Evolutionary conservation across 2,888 invertebrate genomes (phyloP).

Genomic region (Cetonia aurata): DNA sequence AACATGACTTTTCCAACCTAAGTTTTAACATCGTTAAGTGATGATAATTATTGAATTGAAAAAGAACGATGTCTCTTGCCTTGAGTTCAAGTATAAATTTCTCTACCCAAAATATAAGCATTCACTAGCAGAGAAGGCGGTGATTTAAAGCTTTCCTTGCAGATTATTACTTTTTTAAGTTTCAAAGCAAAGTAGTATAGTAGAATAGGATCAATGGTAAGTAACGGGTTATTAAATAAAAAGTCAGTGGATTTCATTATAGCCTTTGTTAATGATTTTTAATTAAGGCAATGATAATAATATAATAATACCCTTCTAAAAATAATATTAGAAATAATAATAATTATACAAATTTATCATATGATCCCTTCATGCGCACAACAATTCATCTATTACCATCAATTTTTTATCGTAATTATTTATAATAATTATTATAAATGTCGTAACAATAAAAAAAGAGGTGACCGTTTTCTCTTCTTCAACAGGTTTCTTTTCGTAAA

Average conservation of each 20-base stretch:
- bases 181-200: too few relatives aligned
- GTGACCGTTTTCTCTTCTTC: background rate
- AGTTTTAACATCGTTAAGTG: too few relatives aligned
- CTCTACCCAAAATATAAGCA: too few relatives aligned
- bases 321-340: constrained; percentile 58
- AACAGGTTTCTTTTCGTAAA: background rate
- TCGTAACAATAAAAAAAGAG: constrained; percentile 52
- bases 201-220: constrained; percentile 48
- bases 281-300: constrained; percentile 69
- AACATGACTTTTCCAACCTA: too few relatives aligned
- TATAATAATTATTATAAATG: constrained; percentile 18
- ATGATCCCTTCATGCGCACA: constrained; percentile 65
- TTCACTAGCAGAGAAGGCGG: too few relatives aligned
- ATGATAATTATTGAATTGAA: too few relatives aligned
- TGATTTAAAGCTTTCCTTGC: too few relatives aligned
- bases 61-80: too few relatives aligned
- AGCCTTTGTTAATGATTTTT: constrained; percentile 67
- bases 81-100: too few relatives aligned
- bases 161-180: too few relatives aligned
- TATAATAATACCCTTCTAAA: constrained; percentile 65
- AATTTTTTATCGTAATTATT: constrained; percentile 56
- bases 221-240: constrained; percentile 54
- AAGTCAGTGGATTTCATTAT: constrained; percentile 54
- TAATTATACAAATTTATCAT: constrained; percentile 65
- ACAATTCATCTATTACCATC: constrained; percentile 60